phyloP scores from a whole-genome alignment of 2,888 invertebrate genomes.

The Tridacna crocea region DNA sequence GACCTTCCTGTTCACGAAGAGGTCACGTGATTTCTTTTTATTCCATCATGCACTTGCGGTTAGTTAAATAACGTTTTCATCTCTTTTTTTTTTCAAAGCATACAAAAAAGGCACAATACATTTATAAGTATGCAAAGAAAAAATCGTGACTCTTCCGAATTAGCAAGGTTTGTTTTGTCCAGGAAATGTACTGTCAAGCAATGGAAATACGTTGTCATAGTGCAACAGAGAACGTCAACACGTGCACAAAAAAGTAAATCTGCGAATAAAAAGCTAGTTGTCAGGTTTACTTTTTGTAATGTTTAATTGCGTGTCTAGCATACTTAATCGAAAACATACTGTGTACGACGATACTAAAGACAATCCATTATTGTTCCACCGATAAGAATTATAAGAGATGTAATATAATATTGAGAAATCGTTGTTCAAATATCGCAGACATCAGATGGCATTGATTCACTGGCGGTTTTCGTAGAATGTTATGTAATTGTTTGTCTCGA shows the following conservation, averaged over 20 bases:
- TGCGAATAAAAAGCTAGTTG: too few relatives aligned
- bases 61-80: constrained; percentile 17
- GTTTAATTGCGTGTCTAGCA: neutral
- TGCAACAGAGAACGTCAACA: too few relatives aligned
- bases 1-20: neutral
- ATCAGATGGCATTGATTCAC: too few relatives aligned
- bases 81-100: constrained; percentile 11
- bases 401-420: too few relatives aligned
- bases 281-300: too few relatives aligned
- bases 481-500: too few relatives aligned
- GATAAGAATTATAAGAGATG: too few relatives aligned
- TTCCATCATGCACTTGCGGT: constrained; percentile 17
- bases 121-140: constrained; percentile 16
- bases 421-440: too few relatives aligned
- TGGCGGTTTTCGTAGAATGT: too few relatives aligned
- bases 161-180: neutral
- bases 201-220: too few relatives aligned
- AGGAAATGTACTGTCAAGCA: too few relatives aligned
- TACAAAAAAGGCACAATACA: constrained; percentile 18
- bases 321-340: neutral
- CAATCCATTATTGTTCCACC: neutral
- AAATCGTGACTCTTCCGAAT: constrained; percentile 1
- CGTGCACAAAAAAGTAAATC: too few relatives aligned
- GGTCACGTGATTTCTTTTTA: neutral
- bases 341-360: neutral